Evolutionary conservation across 2,888 invertebrate species (phyloP), one percentile per base, ranked within the genome.

Genomic region (Marronus borbonicus): DNA sequence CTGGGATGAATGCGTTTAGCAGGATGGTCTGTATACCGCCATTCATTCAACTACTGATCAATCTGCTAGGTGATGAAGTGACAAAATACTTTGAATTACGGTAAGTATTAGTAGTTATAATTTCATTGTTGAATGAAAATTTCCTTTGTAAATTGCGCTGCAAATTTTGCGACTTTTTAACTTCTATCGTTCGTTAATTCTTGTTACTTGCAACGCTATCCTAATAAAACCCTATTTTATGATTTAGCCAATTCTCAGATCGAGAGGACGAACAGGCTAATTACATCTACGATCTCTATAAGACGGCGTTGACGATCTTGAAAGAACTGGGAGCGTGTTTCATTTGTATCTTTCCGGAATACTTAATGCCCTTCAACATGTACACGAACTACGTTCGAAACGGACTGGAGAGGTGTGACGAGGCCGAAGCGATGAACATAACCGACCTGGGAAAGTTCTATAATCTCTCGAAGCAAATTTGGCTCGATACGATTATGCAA

Each of bases 401-500:
- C 10, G 70, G 81, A 1, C 58, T 68, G 28, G 28, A 52, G 17
- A 62, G 44, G 14, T 12, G 60, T 14, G 5, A n/a, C 39, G 14
- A 50, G 52, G 14, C 39, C 36, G 20, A 10, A 44, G 8, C 31
- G 4, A 36, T 55, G 31, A 20, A 17, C 4, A 12, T 68, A 39
- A n/a, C 68, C 8, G 52, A 17, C 2, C 20, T 20, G 66, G 70
- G 80, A 0, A 78, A 78, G 4, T 88, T 87, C 77, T 77, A 83
- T 50, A 79, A 82, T 0, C 83, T 87, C 5, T 86, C 86, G 60
- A 89, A 86, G 77, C 89, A 89, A 81, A 89, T 89, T 79, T 93
- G 93, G 93, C 82, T 93, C 20, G 93, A 93, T 84, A 86, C 93
- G 55, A 88, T 92, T 81, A 85, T 93, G 76, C 92, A 93, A 86